Conservation (phyloP, 2,888 invertebrate genomes). For the Leucania comma region DNA sequence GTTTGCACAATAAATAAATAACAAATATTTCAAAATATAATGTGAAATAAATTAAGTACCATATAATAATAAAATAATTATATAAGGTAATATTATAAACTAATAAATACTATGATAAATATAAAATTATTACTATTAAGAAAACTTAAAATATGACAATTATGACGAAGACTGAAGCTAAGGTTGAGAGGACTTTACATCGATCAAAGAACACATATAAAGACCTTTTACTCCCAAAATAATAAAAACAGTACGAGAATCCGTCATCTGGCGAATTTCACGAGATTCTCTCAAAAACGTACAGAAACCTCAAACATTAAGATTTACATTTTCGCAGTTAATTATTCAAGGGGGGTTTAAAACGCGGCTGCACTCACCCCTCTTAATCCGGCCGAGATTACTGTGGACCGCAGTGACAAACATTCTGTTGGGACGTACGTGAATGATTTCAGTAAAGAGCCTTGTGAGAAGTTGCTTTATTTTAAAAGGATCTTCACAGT, state of each 20-base stretch:
- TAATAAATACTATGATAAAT: no score
- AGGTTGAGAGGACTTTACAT: no score
- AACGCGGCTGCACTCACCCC: constrained; percentile 67
- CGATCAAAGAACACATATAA: constrained; percentile 12
- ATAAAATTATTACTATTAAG: no score
- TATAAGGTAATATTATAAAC: no score
- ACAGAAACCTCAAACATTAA: constrained; percentile 65
- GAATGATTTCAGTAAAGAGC: constrained; percentile 47
- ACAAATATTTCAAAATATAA: no score
- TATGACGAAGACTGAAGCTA: no score
- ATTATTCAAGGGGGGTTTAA: constrained; percentile 73
- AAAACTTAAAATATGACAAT: no score
- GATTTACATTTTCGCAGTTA: constrained; percentile 70
- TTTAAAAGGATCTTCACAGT: constrained; percentile 15
- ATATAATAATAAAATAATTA: no score
- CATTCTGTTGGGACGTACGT: constrained; percentile 47
- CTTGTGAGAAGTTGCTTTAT: constrained; percentile 32
- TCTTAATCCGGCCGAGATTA: constrained; percentile 70
- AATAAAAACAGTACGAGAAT: constrained; percentile 12
- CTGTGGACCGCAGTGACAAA: constrained; percentile 62
- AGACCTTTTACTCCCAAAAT: constrained; percentile 1
- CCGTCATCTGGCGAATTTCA: constrained; percentile 42
- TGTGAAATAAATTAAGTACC: no score
- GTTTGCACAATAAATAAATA: no score
- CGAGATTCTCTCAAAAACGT: constrained; percentile 55